Conservation (phyloP, 2,113 vertebrate genomes). For the Actenoides lindsayi region DNA sequence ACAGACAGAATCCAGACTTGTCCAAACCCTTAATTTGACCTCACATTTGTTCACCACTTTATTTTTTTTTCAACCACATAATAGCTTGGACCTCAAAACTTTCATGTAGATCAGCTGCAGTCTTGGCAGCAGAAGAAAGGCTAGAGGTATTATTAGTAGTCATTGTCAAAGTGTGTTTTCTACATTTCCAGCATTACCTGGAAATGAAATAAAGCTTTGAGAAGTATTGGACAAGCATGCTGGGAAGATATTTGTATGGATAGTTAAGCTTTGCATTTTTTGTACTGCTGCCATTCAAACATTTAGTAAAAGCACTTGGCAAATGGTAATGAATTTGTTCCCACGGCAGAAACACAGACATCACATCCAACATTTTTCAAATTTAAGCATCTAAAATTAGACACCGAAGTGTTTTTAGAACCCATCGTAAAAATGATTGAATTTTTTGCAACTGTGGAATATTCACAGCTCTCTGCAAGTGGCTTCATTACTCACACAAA, state of each 20-base stretch:
- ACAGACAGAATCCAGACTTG: not conserved
- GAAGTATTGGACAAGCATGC: not conserved
- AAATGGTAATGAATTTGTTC: not conserved
- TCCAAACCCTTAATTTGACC: not conserved
- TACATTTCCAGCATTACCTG: not conserved
- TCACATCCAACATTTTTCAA: not conserved
- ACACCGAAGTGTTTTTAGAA: constrained; percentile 34
- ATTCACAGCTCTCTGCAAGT: not conserved
- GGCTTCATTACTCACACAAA: not conserved
- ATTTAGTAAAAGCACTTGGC: not conserved
- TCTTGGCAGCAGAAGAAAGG: not conserved
- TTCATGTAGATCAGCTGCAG: not conserved
- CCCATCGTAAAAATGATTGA: not conserved
- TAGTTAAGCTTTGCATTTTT: constrained; percentile 1
- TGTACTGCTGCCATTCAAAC: not conserved
- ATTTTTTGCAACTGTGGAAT: constrained; percentile 17
- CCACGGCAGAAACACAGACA: not conserved
- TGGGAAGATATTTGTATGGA: not conserved
- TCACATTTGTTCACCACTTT: not conserved
- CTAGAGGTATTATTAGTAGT: not conserved
- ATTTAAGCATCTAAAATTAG: constrained; percentile 18
- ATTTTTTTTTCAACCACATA: not conserved
- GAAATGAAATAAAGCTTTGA: not conserved
- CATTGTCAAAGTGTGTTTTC: not conserved
- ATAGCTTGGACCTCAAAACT: not conserved